Base-by-base conservation (phyloP, 1,140 invertebrate genomes). In the Solenopsis fugax region DNA sequence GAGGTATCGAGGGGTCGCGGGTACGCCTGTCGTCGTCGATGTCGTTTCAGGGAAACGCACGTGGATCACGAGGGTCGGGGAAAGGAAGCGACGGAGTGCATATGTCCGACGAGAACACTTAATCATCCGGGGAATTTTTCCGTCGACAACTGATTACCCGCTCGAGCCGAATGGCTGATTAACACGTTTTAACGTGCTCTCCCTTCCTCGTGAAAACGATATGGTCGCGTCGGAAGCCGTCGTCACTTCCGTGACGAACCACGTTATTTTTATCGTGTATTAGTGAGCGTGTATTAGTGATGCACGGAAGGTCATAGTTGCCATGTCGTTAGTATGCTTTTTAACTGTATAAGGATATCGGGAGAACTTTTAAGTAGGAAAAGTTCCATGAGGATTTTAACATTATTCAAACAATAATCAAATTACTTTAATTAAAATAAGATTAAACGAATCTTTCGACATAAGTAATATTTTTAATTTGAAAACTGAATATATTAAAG, bases 61-160 rank as follows among this genome's bases (percentile, higher is more conserved):
- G 90, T 91, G 88, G 87, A 80, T 87, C 29, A 12, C n/a, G 50
- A 71, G 67, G 48, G 41, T 37, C 75, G 58, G 69, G 29, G 65
- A 91, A 89, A 85, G 87, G 88, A 93, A 91, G 87, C 91, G 93
- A 94, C 93, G 90, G 91, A 91, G 85, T 85, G 88, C 93, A 93
- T 87, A 92, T 92, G 94, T 90, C 82, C 72, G 89, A 91, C 89
- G 45, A 90, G 81, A 86, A 89, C 71, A 92, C 88, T 93, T 92
- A 90, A 95, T 94, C 94, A 93, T 90, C 72, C 85, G 84, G 89
- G 78, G 91, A 93, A 92, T 92, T 93, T 93, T 92, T 88, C 88
- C 89, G 88, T 88, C 91, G 87, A 90, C 91, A 89, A 87, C 82
- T 88, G 88, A 92, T 92, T 91, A 91, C 87, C 54, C 78, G 88